Evolutionary conservation across 2,888 invertebrate species (phyloP).

Genomic region (Hyles lineata): DNA sequence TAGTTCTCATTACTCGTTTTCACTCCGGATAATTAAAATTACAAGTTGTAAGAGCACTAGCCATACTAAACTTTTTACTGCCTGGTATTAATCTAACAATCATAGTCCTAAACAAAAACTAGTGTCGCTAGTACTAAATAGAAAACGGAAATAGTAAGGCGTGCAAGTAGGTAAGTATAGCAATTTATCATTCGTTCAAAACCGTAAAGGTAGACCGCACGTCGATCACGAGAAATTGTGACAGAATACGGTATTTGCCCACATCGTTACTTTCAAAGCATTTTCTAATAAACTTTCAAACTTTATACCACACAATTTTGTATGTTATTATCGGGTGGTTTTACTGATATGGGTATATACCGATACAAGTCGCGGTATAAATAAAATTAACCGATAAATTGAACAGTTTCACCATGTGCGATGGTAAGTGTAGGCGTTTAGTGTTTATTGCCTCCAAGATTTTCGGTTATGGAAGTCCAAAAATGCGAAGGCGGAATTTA

Average conservation of each 20-base stretch:
- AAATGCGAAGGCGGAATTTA: no score
- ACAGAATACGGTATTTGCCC: slow-evolving; percentile 58
- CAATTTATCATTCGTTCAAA: slow-evolving; percentile 57
- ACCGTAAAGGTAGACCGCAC: slow-evolving; percentile 72
- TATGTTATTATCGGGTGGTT: slow-evolving; percentile 8
- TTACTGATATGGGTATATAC: neutral
- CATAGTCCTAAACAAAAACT: slow-evolving; percentile 14
- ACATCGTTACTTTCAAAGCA: slow-evolving; percentile 65
- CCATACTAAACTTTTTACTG: neutral
- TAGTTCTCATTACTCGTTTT: slow-evolving; percentile 49
- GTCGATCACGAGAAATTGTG: slow-evolving; percentile 66
- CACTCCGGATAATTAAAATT: slow-evolving; percentile 38
- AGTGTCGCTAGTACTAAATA: slow-evolving; percentile 29
- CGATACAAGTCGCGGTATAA: neutral
- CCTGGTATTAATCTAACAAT: neutral
- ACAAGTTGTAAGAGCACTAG: neutral
- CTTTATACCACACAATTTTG: slow-evolving; percentile 33
- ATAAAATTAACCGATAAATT: neutral
- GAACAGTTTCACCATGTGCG: no score
- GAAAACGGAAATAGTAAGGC: slow-evolving; percentile 19
- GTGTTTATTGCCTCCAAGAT: no score
- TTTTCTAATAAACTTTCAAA: slow-evolving; percentile 64
- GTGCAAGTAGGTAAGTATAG: slow-evolving; percentile 50
- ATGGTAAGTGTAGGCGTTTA: no score
- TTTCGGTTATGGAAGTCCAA: no score